Evolutionary conservation across 2,113 vertebrate genomes (phyloP), one percentile per base, ranked within the genome.

Genomic region (Pollachius pollachius): DNA sequence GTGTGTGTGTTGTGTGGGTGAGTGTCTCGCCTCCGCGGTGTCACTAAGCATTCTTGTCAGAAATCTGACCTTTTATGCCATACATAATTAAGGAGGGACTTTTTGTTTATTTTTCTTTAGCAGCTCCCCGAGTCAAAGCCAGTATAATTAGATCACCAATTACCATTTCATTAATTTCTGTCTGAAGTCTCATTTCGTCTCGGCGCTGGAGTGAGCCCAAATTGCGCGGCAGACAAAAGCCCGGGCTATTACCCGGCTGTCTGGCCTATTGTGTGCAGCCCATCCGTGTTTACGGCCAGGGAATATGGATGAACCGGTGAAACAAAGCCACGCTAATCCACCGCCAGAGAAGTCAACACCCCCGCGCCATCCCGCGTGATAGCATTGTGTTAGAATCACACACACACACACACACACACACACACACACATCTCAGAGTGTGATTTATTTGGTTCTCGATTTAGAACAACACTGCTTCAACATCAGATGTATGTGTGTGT

Each of bases 121-220:
- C 89, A 84, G 90, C 88, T 90, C 82, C 89, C 85, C 82, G 86
- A 91, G 89, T 90, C 88, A 89, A 89, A 90, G 89, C 84, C 89
- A 88, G 86, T 91, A 90, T 93, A 93, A 93, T 93, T 93, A 93
- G 90, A 93, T 93, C 90, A 90, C 90, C 87, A 92, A 93, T 92
- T 92, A 92, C 90, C 88, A 91, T 92, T 92, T 91, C 90, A 93
- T 92, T 92, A 89, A 92, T 93, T 93, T 91, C 88, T 86, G 85
- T 92, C 87, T 92, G 89, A 93, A 92, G 88, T 91, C 89, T 93
- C 87, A 89, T 90, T 92, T 90, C 89, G 88, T 86, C 82, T 65
- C 63, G 64, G 79, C 83, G 77, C 86, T 90, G 89, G 89, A 92
- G 87, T 85, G 89, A 86, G 84, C 85, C 88, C 85, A 89, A 91